Evolutionary conservation across 1,140 invertebrate genomes (phyloP), one percentile per base, ranked within the genome.

Genomic region (Drosophila rhopaloa): DNA sequence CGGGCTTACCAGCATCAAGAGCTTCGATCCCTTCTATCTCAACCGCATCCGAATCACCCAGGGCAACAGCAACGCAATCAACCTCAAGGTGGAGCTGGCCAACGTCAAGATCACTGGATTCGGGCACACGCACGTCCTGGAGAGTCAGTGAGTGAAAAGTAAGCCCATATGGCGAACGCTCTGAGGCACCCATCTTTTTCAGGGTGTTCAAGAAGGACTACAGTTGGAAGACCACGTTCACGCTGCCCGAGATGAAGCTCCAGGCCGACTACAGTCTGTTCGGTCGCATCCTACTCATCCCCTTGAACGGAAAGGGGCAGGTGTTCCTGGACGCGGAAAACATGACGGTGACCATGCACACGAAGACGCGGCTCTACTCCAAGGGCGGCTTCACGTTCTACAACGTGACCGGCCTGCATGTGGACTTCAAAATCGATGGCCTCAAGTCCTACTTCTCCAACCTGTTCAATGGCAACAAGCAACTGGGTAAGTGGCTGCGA

Each of bases 261-360:
- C 95, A 96, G 81, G 95, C 95, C 3, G 94, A 94, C 38, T 96
- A 96, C 79, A 94, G 95, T 76, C 91, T 96, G 11, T 94, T 94
- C 71, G 95, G 95, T 8, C 94, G 95, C 80, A 95, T 96, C 81
- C 91, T 96, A 40, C 92, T 96, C 2, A 94, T 96, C 65, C 95
- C 95, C 1, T 91, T 96, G 29, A 94, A 95, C 63, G 95, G 95
- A 1, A 93, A 93, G 57, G 95, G 95, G 4, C 92, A 93, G 51
- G 95, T 95, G 60, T 95, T 95, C 93, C 94, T 96, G 75, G 95
- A 95, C 84, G 94, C 95, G 70, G 90, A 91, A 1, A 92, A 92
- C 63, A 84, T 91, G 85, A 91, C 94, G 11, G 94, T 95, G 43
- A 93, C 93, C 46, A 95, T 95, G 58, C 93, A 94, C 47, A 94